These are phyloP conservation scores for Genyomyrus donnyi DNA, from an alignment of 2,113 vertebrate species.

Conservation along the genomic window DNA sequence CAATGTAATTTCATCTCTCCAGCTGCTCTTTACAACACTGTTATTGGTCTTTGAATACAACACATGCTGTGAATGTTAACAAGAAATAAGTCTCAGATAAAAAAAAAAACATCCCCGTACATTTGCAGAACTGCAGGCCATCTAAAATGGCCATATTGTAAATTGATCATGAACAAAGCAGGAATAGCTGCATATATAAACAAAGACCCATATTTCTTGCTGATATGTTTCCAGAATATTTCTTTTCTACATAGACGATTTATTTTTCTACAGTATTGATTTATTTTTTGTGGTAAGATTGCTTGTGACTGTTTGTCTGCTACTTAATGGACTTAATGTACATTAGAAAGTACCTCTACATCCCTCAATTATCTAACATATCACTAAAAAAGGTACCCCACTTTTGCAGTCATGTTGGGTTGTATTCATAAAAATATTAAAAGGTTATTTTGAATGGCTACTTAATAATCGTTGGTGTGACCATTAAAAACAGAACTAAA, in stretches of 20 bases:
- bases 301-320: neutral
- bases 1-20: slow-evolving; percentile 17
- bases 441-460: neutral
- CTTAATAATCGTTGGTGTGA: neutral
- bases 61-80: slow-evolving; percentile 24
- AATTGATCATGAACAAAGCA: neutral
- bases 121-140: slow-evolving; percentile 19
- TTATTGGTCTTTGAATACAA: slow-evolving; percentile 4
- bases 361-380: neutral
- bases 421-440: neutral
- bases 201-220: neutral
- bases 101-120: neutral
- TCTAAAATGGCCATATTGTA: slow-evolving; percentile 22
- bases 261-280: neutral
- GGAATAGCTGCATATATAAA: neutral
- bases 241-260: neutral
- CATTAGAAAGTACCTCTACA: neutral
- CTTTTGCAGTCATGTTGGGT: neutral
- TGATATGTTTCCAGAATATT: neutral
- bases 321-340: neutral
- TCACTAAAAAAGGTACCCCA: neutral
- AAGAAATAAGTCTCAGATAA: slow-evolving; percentile 21
- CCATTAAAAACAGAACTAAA: neutral
- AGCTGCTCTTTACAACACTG: slow-evolving; percentile 22
- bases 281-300: neutral